Evolutionary conservation across 2,797 vertebrate species (phyloP), one percentile per base, ranked within the genome.

Genomic region (Acropternis orthonyx): DNA sequence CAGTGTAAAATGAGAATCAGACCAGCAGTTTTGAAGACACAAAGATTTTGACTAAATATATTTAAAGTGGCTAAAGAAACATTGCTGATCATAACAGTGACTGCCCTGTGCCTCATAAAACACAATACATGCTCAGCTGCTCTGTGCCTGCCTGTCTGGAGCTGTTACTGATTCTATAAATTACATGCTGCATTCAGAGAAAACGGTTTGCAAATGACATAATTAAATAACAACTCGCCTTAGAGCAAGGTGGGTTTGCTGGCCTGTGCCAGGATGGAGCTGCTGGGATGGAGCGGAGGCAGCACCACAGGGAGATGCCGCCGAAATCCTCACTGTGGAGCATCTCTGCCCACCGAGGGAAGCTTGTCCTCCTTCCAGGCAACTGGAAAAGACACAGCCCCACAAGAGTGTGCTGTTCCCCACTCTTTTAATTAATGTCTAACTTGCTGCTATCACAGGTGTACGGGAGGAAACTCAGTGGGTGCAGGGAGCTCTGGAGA

Each of bases 201-300:
- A 77, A 94, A 72, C 16, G 8, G 58, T 37, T 89, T 56, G 89
- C 67, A 82, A 92, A 92, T 6, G 81, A 32, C 81, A 37, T 23
- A 9, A 26, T 85, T 63, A 91, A 96, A 86, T 44, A 93, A 18
- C 41, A 92, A 17, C 39, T 77, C 14, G 7, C 81, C 95, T 66
- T 46, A 61, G 67, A 96, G 85, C 86, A 59, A 68, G 58, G 34
- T 10, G 54, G 88, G 81, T 30, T 66, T 55, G 43, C 91, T 41
- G 75, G 55, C 44, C 76, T 43, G 79, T 78, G 88, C 85, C 27
- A 41, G 8, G 88, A 82, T 77, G 96, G 92, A 94, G 96, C 87
- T 75, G 81, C 91, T 59, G 72, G 24, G 56, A 78, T 49, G 71
- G 95, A 73, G 43, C 16, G 19, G 54, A 54, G 89, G 83, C 59